Conservation (phyloP, 2,888 invertebrate species). For the Coecobrya sp. region DNA sequence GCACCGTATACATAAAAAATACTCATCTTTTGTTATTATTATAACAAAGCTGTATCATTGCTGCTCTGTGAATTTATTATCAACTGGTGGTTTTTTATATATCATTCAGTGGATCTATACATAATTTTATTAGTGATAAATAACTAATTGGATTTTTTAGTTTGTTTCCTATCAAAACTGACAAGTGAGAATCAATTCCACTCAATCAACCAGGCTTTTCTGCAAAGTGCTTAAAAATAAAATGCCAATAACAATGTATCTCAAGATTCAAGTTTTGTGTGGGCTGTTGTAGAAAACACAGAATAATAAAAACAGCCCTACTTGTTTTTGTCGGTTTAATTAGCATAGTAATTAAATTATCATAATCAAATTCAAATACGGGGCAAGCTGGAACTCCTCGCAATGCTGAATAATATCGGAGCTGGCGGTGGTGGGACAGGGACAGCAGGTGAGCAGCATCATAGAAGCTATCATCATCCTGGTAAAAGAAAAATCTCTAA, state of each 20-base stretch:
- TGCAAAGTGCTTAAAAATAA: too few species aligned
- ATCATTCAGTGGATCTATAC: too few species aligned
- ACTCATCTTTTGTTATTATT: slow-evolving; percentile 13
- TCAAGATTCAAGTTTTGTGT: neutral
- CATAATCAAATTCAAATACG: neutral
- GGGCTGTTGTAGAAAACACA: neutral
- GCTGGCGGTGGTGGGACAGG: slow-evolving; percentile 83
- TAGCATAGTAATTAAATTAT: slow-evolving; percentile 1
- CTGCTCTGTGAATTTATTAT: slow-evolving; percentile 29
- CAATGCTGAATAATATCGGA: slow-evolving; percentile 86
- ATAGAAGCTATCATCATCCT: slow-evolving; percentile 79
- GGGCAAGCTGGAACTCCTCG: slow-evolving; percentile 86
- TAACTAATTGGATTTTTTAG: neutral
- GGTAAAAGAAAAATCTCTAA: slow-evolving; percentile 72
- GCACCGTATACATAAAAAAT: neutral
- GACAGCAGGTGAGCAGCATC: slow-evolving; percentile 78
- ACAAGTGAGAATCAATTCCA: neutral
- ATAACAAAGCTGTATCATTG: neutral
- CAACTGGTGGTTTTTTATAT: slow-evolving; percentile 35
- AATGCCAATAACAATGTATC: neutral
- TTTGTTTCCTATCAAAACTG: neutral
- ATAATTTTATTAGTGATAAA: neutral
- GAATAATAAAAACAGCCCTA: neutral
- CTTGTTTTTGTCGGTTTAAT: neutral
- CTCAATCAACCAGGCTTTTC: too few species aligned